These are phyloP conservation scores for Malurus melanocephalus DNA, from an alignment of 2,113 vertebrate genomes.

Conservation along the genomic window DNA sequence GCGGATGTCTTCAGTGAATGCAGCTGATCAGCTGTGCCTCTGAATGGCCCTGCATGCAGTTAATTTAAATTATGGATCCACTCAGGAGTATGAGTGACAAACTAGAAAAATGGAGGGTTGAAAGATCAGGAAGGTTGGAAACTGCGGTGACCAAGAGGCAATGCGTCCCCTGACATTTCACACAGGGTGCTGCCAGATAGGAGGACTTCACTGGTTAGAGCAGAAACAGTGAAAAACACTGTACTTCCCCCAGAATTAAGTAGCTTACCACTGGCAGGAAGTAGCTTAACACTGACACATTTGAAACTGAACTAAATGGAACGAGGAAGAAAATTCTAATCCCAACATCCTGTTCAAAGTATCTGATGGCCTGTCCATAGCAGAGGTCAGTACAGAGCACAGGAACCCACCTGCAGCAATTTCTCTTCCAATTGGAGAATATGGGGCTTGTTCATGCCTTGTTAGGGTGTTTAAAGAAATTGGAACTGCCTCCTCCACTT, in stretches of 20 bases:
- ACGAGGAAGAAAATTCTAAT: neutral
- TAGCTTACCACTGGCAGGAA: neutral
- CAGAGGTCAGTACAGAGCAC: neutral
- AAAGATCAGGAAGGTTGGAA: neutral
- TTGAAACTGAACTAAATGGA: neutral
- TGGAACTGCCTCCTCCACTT: accelerated
- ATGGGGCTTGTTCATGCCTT: neutral
- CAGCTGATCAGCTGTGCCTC: neutral
- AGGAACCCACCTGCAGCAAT: neutral
- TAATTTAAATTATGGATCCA: neutral
- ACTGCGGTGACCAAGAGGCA: neutral
- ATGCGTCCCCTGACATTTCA: neutral
- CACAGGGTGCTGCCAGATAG: accelerated
- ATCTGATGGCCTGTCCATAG: neutral
- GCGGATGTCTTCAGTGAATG: neutral
- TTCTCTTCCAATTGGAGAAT: neutral
- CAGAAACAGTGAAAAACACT: neutral
- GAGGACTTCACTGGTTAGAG: neutral
- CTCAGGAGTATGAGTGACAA: accelerated
- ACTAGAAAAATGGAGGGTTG: neutral
- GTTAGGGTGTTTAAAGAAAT: neutral
- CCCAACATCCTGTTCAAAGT: neutral
- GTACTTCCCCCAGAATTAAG: neutral
- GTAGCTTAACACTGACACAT: neutral
- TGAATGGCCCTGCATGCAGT: neutral